Percentiles rank a stretch among this genome's conserved stretches.
Conservation (phyloP, 2,888 invertebrate genomes). For the Ptilodon capucinus region DNA sequence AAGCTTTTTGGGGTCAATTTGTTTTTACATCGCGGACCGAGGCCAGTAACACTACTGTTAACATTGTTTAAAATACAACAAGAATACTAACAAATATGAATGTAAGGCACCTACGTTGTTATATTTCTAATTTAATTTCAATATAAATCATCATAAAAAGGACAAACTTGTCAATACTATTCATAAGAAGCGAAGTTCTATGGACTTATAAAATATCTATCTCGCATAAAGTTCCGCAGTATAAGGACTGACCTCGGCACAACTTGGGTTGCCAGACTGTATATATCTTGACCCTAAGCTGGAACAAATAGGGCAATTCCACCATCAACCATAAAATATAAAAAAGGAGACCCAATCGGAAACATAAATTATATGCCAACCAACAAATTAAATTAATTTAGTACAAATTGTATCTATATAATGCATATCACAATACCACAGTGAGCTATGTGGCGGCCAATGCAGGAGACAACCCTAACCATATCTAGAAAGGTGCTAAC, state of each 20-base stretch:
- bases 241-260: background rate
- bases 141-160: too few relatives aligned
- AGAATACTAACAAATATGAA: too few relatives aligned
- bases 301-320: too few relatives aligned
- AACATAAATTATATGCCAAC: too few relatives aligned
- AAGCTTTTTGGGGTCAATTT: constrained; percentile 32
- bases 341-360: too few relatives aligned
- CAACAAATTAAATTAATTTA: too few relatives aligned
- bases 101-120: too few relatives aligned
- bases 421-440: background rate
- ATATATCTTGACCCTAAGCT: background rate
- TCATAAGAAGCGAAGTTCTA: background rate
- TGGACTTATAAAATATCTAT: background rate
- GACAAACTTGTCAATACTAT: too few relatives aligned
- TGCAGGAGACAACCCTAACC: background rate
- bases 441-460: background rate
- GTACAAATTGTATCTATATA: too few relatives aligned
- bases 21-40: background rate
- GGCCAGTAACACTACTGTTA: background rate
- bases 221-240: background rate
- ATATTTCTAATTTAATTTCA: background rate
- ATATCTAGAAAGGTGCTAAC: background rate
- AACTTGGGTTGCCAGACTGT: background rate
- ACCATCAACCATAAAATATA: too few relatives aligned
- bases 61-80: background rate